Percentiles rank a stretch among this genome's conserved stretches.
Conservation (phyloP, 1,140 invertebrate genomes). For the Lepidurus arcticus region DNA sequence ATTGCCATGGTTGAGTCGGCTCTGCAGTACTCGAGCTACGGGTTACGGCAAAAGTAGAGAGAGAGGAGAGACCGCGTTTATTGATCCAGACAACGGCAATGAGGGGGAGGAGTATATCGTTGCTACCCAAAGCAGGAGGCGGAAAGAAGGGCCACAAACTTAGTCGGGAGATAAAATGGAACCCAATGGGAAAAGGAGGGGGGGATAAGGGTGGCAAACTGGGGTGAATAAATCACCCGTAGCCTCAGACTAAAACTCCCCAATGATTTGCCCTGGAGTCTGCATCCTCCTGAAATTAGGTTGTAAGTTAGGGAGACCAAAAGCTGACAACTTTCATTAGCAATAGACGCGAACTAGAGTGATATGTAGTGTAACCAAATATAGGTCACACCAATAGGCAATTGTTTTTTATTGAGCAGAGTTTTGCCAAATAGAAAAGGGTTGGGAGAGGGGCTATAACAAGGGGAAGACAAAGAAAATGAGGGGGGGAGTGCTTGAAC, state of each 20-base stretch:
- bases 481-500: neutral
- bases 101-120: neutral
- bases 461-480: neutral
- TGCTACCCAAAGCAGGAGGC: slow-evolving; percentile 7
- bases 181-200: neutral
- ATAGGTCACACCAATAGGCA: no score
- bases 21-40: neutral
- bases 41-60: neutral
- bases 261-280: neutral
- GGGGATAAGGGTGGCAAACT: neutral
- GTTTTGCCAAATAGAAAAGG: neutral
- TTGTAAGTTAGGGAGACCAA: slow-evolving; percentile 18
- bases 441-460: neutral
- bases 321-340: slow-evolving; percentile 9
- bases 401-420: neutral
- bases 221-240: slow-evolving; percentile 12
- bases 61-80: neutral
- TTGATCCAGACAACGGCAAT: slow-evolving; percentile 21
- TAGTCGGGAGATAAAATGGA: neutral
- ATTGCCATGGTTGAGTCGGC: neutral
- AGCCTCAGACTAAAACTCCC: slow-evolving; percentile 5
- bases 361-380: neutral
- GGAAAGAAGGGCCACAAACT: neutral
- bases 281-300: neutral
- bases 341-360: neutral